Percentiles rank a stretch among this genome's conserved stretches.
phyloP scores from a whole-genome alignment of 2,888 invertebrate species.

The Chaetoderma sp. region DNA sequence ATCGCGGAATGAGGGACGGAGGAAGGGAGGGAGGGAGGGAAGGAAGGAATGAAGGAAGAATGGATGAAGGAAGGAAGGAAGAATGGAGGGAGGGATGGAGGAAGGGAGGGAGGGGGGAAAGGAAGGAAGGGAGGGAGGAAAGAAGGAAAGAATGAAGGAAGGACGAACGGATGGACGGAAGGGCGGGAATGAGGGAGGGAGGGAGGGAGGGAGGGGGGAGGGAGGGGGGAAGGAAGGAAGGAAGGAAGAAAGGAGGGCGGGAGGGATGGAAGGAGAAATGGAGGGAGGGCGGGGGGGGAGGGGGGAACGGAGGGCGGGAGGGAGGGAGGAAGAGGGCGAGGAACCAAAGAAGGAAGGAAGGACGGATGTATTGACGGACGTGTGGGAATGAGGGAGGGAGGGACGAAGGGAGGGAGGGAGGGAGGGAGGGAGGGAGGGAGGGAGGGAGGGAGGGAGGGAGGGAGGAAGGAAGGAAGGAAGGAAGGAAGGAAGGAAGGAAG shows the following conservation, averaged over 20 bases:
- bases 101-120: neutral
- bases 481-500: slow-evolving; percentile 2
- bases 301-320: too few species aligned
- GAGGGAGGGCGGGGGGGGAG: too few species aligned
- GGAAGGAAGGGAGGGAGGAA: neutral
- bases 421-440: neutral
- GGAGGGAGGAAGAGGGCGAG: neutral
- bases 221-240: neutral
- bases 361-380: too few species aligned
- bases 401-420: too few species aligned
- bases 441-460: slow-evolving; percentile 4
- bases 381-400: too few species aligned
- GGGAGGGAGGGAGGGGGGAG: neutral
- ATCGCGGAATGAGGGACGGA: too few species aligned
- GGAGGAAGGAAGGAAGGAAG: neutral
- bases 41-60: neutral
- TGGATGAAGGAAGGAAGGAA: too few species aligned
- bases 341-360: neutral
- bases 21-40: neutral
- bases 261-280: too few species aligned
- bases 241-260: too few species aligned
- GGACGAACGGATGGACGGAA: too few species aligned
- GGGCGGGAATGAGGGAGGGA: too few species aligned
- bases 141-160: neutral
- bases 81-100: too few species aligned